A percentile compares a stretch with the other conserved stretches of the same genome.
Conservation (phyloP, 2,797 vertebrate species). For the Orestias chungarensis region DNA sequence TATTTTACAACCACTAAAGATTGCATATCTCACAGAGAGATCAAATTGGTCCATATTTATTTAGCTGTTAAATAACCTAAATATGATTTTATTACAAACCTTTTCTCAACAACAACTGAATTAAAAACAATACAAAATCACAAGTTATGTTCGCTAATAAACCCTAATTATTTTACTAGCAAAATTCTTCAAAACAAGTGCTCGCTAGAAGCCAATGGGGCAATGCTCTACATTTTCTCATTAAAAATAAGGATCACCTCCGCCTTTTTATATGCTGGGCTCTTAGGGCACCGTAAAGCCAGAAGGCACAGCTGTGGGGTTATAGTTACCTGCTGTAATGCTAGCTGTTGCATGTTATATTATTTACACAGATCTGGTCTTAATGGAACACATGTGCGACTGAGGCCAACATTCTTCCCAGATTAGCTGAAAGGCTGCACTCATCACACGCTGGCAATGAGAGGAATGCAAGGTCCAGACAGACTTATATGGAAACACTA, state of each 20-base stretch:
- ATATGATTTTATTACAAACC: background rate
- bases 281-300: constrained; percentile 62
- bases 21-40: background rate
- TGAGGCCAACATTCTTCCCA: constrained; percentile 76
- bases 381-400: constrained; percentile 80
- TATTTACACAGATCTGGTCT: constrained; percentile 76
- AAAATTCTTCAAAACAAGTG: constrained; percentile 25
- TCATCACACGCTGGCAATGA: constrained; percentile 67
- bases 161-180: constrained; percentile 19
- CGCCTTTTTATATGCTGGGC: constrained; percentile 58
- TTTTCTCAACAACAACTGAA: background rate
- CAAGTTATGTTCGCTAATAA: constrained; percentile 8
- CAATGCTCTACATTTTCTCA: constrained; percentile 42
- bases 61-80: background rate
- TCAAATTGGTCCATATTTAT: background rate
- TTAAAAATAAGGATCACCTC: constrained; percentile 50
- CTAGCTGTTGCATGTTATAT: constrained; percentile 77
- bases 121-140: background rate
- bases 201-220: constrained; percentile 17
- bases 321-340: constrained; percentile 80
- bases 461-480: constrained; percentile 72
- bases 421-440: constrained; percentile 73
- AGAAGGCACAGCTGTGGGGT: constrained; percentile 70
- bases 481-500: constrained; percentile 67
- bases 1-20: background rate